phyloP scores from a whole-genome alignment of 2,113 vertebrate species.

The Dromiciops gliroides region DNA sequence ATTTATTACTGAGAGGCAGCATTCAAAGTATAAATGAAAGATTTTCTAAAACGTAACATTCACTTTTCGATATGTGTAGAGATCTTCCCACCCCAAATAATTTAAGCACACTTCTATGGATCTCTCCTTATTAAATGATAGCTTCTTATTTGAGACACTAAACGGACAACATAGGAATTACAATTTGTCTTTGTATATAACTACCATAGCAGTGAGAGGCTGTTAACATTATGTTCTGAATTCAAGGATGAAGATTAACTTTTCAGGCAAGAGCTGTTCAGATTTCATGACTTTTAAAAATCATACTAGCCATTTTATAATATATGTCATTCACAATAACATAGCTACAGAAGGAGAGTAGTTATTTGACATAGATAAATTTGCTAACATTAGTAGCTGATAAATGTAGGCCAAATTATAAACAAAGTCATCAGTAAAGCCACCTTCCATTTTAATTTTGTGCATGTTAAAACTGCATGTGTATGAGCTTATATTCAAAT shows the following conservation, averaged over 20 bases:
- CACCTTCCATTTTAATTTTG: slow-evolving; percentile 41
- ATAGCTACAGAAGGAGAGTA: slow-evolving; percentile 51
- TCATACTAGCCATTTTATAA: slow-evolving; percentile 41
- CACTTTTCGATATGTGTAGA: slow-evolving; percentile 17
- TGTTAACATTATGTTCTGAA: slow-evolving; percentile 29
- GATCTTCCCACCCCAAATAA: slow-evolving; percentile 18
- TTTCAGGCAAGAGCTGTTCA: slow-evolving; percentile 25
- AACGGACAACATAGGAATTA: slow-evolving; percentile 24
- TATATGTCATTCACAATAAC: slow-evolving; percentile 34
- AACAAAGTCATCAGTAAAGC: slow-evolving; percentile 55
- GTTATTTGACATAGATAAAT: slow-evolving; percentile 39
- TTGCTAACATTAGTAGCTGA: slow-evolving; percentile 56
- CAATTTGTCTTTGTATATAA: slow-evolving; percentile 5
- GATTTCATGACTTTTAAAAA: slow-evolving; percentile 50
- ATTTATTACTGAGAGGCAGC: slow-evolving; percentile 32
- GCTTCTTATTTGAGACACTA: slow-evolving; percentile 49
- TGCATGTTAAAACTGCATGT: slow-evolving; percentile 70
- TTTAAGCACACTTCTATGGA: slow-evolving; percentile 1
- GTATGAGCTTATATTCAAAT: slow-evolving; percentile 59
- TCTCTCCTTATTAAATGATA: slow-evolving; percentile 54
- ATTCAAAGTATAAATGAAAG: slow-evolving; percentile 3
- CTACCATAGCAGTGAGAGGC: slow-evolving; percentile 14
- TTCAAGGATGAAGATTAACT: neutral
- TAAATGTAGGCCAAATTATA: slow-evolving; percentile 56
- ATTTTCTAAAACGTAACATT: slow-evolving; percentile 42